These are phyloP conservation scores for Eupithecia exiguata DNA, from an alignment of 2,888 invertebrate genomes.

Conservation along the genomic window DNA sequence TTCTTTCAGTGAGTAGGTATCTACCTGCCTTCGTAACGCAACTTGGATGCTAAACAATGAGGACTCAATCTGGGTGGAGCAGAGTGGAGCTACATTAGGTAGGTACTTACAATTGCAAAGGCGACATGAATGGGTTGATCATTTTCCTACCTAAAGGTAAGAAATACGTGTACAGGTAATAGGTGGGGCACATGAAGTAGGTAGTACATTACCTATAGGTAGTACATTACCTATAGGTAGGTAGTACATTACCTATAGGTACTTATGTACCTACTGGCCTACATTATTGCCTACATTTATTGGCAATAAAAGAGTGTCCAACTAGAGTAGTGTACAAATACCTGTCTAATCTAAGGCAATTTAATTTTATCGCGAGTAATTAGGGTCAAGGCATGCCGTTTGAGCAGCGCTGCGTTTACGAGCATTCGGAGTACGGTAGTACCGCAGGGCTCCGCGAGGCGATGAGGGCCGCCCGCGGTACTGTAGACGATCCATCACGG, in stretches of 20 bases:
- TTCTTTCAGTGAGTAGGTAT: neutral
- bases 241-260: neutral
- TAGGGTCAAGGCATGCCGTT: slow-evolving; percentile 23
- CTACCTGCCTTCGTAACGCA: neutral
- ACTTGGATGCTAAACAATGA: neutral
- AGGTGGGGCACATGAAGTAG: too few species aligned
- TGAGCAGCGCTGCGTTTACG: slow-evolving; percentile 2
- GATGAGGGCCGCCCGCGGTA: too few species aligned
- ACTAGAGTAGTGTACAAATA: neutral
- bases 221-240: neutral
- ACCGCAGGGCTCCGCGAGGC: neutral
- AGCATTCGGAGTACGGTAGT: neutral
- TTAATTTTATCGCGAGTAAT: slow-evolving; percentile 24
- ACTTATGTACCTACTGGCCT: neutral
- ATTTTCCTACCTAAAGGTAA: too few species aligned
- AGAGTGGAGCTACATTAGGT: neutral
- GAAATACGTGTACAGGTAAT: too few species aligned
- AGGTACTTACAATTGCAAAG: too few species aligned
- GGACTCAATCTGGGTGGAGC: neutral
- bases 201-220: neutral
- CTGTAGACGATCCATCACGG: slow-evolving; percentile 21
- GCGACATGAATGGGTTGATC: too few species aligned
- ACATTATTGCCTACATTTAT: neutral
- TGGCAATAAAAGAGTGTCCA: slow-evolving; percentile 18
- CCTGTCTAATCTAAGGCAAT: slow-evolving; percentile 18